These are phyloP conservation scores for Ephydatia muelleri DNA, from an alignment of 37 sponge, comb jelly and placozoan genomes.

Conservation along the genomic window DNA sequence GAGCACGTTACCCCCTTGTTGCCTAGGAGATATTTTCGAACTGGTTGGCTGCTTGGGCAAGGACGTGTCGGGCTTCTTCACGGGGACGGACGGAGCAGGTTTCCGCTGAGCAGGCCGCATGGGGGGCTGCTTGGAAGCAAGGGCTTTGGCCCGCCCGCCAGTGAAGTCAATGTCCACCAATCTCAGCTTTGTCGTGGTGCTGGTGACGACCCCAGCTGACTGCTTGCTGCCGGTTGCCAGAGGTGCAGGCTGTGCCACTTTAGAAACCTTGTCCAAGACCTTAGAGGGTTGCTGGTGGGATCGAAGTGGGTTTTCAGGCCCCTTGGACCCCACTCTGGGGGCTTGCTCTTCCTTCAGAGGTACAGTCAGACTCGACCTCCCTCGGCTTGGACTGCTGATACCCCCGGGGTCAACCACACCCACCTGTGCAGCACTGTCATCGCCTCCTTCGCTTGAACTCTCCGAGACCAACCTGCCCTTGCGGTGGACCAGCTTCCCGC, in stretches of 20 bases:
- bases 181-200: slow-evolving; percentile 27
- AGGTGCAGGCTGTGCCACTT: neutral
- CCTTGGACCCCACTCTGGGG: neutral
- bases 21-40: neutral
- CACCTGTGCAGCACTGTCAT: neutral
- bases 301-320: neutral
- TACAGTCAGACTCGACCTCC: neutral
- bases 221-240: neutral
- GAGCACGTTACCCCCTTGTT: neutral
- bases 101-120: neutral
- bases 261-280: neutral
- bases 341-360: neutral
- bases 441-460: neutral
- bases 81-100: neutral
- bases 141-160: slow-evolving; percentile 3
- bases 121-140: neutral
- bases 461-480: neutral
- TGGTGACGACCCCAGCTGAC: neutral
- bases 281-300: neutral
- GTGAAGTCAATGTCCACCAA: slow-evolving; percentile 61
- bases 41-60: neutral
- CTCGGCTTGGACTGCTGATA: neutral
- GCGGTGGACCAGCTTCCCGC: neutral
- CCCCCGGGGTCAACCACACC: neutral
- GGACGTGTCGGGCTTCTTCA: neutral